Base-by-base conservation (phyloP, 2,797 vertebrate species). In the Centroberyx gerrardi region DNA sequence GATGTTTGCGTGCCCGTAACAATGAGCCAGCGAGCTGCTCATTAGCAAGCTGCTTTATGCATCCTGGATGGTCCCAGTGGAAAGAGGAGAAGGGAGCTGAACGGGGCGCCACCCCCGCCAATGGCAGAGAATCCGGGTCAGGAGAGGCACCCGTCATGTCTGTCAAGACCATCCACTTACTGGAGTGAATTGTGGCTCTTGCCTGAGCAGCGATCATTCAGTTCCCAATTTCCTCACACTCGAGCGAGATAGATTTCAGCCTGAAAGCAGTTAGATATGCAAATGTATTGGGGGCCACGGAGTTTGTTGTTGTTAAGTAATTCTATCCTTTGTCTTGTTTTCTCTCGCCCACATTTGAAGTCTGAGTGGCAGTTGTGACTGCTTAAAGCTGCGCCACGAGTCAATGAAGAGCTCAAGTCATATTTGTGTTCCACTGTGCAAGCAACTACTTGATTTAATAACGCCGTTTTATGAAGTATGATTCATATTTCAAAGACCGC, bases 401-500 rank as follows among this genome's bases (percentile, higher is more conserved):
- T 88, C 85, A 36, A 54, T 71, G 76, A 84, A 77, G 68, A 80
- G 54, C 84, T 84, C 51, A 73, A 70, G 66, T 86, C 28, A 0
- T 83, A 54, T 87, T 88, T 82, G 72, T 72, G 72, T 80, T 87
- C 83, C 84, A 82, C 81, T 83, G 86, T 86, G 87, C 74, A 84
- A 90, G 85, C 82, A 73, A 75, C 82, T 83, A 84, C 90, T 92
- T 87, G 84, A 90, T 89, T 85, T 79, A 88, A 90, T 89, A 86
- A 88, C 29, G 42, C 49, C 51, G 63, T 81, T 77, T 88, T 85
- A 89, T 85, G 82, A 88, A 90, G 86, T 77, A 8, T 86, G 88
- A 91, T 92, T 94, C 86, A 89, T 78, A 86, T 94, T 93, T 92
- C 84, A 89, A 87, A 91, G 84, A 54, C 68, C 4, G 33, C 68